Conservation (phyloP, 1,140 invertebrate species). For the Atta cephalotes region DNA sequence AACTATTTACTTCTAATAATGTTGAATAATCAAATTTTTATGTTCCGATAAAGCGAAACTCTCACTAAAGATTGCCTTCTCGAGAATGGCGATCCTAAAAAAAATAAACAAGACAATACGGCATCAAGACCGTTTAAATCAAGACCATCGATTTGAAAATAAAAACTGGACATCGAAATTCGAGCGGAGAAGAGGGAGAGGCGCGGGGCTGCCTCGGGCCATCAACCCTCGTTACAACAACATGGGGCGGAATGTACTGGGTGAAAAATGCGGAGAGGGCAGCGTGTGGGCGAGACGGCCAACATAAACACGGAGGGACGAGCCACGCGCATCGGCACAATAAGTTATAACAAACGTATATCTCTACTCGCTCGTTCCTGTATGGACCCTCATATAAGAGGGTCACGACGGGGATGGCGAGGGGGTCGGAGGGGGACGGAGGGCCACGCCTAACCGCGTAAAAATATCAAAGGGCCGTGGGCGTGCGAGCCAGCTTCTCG, state of each 20-base stretch:
- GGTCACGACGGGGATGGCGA: constrained; percentile 14
- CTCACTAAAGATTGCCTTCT: not conserved
- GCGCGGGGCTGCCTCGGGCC: no score
- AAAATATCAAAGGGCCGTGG: constrained; percentile 77
- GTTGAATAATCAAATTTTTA: not conserved
- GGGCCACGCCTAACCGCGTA: constrained; percentile 76
- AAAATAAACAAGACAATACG: constrained; percentile 3
- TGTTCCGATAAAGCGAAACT: not conserved
- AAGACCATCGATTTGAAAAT: constrained; percentile 3
- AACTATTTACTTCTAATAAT: not conserved
- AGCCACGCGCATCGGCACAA: constrained; percentile 70
- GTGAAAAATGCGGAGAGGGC: constrained; percentile 54
- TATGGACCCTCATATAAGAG: not conserved
- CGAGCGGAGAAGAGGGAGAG: not conserved
- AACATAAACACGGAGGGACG: constrained; percentile 73
- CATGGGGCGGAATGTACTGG: constrained; percentile 26
- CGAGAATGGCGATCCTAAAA: not conserved
- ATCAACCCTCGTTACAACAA: constrained; percentile 43
- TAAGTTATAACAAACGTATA: constrained; percentile 78
- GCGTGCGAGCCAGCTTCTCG: constrained; percentile 61
- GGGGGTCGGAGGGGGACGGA: constrained; percentile 41
- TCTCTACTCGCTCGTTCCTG: constrained; percentile 54
- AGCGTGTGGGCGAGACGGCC: constrained; percentile 59
- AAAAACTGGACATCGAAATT: constrained; percentile 47
- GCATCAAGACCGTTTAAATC: not conserved